A percentile compares a stretch with the other conserved stretches of the same genome.
These are phyloP conservation scores for Acropora tenuis DNA, from an alignment of 64 coral and sea anemone genomes.

Conservation along the genomic window DNA sequence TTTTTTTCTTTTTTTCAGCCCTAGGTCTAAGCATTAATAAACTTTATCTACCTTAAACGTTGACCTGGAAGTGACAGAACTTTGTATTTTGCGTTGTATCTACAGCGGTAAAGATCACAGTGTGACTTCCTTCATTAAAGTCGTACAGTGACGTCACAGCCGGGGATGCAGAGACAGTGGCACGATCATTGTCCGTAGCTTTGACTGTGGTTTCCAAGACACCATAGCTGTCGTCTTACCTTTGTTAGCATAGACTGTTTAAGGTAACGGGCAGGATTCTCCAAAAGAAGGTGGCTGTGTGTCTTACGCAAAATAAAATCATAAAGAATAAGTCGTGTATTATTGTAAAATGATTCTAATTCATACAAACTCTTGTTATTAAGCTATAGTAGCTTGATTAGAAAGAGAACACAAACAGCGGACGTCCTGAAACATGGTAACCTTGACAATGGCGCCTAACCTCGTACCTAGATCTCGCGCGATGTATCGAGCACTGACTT, in stretches of 20 bases:
- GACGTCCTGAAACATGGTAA: neutral
- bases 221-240: constrained; percentile 47
- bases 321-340: neutral
- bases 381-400: no score
- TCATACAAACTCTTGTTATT: no score
- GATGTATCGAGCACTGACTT: neutral
- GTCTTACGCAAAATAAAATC: neutral
- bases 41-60: constrained; percentile 29
- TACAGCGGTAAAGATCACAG: constrained; percentile 43
- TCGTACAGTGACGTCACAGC: constrained; percentile 19
- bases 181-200: constrained; percentile 64
- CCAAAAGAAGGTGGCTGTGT: constrained; percentile 35
- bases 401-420: no score
- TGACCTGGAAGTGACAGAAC: constrained; percentile 36
- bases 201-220: constrained; percentile 42
- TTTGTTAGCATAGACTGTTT: constrained; percentile 35
- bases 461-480: neutral
- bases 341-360: neutral
- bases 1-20: neutral
- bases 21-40: neutral
- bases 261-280: constrained; percentile 21
- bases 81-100: constrained; percentile 37
- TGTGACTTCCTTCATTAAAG: constrained; percentile 46
- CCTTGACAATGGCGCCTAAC: neutral
- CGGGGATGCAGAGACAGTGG: constrained; percentile 8